A percentile compares a stretch with the other conserved stretches of the same genome.
Evolutionary conservation across 2,113 vertebrate genomes (phyloP).

Genomic region (Todiramphus saurophagus): DNA sequence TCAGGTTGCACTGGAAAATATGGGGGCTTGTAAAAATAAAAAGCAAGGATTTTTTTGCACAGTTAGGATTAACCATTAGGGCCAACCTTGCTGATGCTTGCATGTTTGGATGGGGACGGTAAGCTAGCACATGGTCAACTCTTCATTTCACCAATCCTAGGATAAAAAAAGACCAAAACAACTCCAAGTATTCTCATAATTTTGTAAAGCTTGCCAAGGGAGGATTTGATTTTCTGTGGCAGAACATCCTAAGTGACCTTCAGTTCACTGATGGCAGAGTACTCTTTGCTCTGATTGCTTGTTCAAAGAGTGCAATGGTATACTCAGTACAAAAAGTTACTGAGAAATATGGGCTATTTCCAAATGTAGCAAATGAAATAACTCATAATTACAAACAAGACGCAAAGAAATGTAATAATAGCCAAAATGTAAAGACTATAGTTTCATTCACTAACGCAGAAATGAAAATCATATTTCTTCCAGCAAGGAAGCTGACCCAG

Average conservation of each 20-base stretch:
- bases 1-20: background rate
- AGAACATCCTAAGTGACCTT: slow-evolving; percentile 7
- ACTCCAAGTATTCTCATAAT: background rate
- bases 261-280: background rate
- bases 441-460: background rate
- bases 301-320: background rate
- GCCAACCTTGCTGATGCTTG: background rate
- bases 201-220: background rate
- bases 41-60: background rate
- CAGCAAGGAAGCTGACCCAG: background rate
- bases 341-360: background rate
- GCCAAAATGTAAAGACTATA: background rate
- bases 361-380: background rate
- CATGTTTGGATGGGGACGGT: background rate
- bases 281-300: background rate
- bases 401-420: background rate
- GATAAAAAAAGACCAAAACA: background rate
- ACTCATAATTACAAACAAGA: background rate
- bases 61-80: background rate
- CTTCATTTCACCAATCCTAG: background rate
- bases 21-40: background rate
- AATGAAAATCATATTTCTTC: background rate
- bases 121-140: background rate
- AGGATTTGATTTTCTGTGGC: background rate
- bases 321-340: background rate